These are phyloP conservation scores for Vesta saturnalis DNA, from an alignment of 2,888 invertebrate species.

Conservation along the genomic window DNA sequence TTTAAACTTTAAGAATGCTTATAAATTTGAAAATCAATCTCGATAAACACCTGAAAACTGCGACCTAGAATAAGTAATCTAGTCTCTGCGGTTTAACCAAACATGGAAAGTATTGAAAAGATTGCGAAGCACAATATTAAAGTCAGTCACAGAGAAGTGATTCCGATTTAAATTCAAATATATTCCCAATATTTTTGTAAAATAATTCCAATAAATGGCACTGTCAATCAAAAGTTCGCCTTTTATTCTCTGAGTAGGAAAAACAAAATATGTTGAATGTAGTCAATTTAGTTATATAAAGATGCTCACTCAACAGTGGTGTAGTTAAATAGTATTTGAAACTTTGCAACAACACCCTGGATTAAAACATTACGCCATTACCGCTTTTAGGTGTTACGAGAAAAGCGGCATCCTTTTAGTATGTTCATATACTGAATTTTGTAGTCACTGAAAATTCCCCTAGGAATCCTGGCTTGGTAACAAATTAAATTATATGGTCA, in stretches of 20 bases:
- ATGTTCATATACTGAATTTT: neutral
- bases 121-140: slow-evolving; percentile 9
- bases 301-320: no score
- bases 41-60: no score
- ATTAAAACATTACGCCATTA: slow-evolving; percentile 3
- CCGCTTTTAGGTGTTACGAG: neutral
- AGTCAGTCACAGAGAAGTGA: slow-evolving; percentile 8
- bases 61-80: no score
- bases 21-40: no score
- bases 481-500: slow-evolving; percentile 10
- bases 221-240: neutral
- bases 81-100: slow-evolving; percentile 9
- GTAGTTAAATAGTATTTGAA: neutral
- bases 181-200: neutral
- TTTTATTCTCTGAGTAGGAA: neutral
- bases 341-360: neutral
- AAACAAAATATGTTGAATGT: no score
- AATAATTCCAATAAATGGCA: slow-evolving; percentile 1
- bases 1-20: no score
- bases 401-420: slow-evolving; percentile 2
- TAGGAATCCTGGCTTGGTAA: slow-evolving; percentile 1
- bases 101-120: slow-evolving; percentile 2
- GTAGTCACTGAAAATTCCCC: neutral
- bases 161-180: neutral
- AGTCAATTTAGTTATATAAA: no score